Evolutionary conservation across 2,888 invertebrate species (phyloP).

Genomic region (Phasia obesa): DNA sequence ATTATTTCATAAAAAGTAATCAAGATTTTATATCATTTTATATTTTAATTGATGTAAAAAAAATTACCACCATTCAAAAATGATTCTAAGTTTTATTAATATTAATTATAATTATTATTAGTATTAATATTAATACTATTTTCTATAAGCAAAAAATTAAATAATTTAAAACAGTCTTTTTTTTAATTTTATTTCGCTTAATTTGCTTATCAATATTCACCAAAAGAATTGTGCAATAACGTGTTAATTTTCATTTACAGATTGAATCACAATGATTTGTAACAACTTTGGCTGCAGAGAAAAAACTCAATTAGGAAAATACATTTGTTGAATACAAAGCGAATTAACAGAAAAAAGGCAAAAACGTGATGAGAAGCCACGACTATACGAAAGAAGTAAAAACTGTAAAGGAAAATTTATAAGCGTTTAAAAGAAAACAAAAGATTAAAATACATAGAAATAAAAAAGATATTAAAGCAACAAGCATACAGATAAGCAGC

Average conservation of each 20-base stretch:
- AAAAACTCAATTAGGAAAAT: slow-evolving; percentile 13
- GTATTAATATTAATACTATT: no score
- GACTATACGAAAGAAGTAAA: background rate
- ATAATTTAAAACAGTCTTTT: no score
- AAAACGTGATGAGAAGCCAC: slow-evolving; percentile 15
- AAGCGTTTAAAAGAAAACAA: background rate
- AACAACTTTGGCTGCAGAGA: background rate
- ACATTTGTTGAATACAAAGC: background rate
- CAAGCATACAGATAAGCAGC: background rate
- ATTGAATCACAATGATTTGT: background rate
- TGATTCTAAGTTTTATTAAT: no score
- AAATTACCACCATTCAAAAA: no score
- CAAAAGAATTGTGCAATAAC: background rate
- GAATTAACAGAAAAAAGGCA: background rate
- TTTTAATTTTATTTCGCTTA: background rate
- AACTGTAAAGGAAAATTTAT: background rate
- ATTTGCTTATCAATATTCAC: background rate
- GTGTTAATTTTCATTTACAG: slow-evolving; percentile 27
- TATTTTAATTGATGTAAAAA: no score
- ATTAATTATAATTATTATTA: no score
- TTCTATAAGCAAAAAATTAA: no score
- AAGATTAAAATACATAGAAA: background rate
- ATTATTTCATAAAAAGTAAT: no score
- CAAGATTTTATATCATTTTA: no score
- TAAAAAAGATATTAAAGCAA: background rate